phyloP scores from a whole-genome alignment of 2,113 vertebrate genomes.

The Laticauda colubrina region DNA sequence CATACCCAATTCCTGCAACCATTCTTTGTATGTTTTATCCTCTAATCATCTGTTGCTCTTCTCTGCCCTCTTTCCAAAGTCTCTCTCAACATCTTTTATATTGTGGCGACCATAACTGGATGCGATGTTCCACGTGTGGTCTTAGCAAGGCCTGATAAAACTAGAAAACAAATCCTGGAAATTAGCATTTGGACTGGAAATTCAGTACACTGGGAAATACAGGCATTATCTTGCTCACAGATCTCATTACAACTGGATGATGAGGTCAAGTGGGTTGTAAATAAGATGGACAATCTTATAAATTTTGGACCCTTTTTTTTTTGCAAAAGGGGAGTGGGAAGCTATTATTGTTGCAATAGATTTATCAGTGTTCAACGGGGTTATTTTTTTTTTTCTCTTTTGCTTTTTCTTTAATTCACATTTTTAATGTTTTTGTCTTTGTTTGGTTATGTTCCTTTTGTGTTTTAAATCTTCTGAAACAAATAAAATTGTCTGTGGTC shows the following conservation, averaged over 20 bases:
- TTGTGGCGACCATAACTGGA: not conserved
- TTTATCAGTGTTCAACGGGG: not conserved
- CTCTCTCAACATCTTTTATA: not conserved
- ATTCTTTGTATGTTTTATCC: too few species aligned
- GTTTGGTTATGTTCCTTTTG: not conserved
- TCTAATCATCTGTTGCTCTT: not conserved
- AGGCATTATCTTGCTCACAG: not conserved
- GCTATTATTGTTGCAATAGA: not conserved
- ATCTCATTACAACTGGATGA: not conserved
- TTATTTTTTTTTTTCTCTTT: not conserved
- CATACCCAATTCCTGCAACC: not conserved
- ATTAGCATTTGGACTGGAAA: not conserved
- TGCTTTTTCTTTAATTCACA: not conserved
- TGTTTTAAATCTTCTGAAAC: not conserved
- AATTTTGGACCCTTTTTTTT: not conserved
- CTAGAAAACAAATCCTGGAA: not conserved
- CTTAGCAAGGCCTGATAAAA: not conserved
- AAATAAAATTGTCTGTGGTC: not conserved
- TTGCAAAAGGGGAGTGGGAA: not conserved
- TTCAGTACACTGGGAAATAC: not conserved
- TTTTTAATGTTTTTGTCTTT: not conserved
- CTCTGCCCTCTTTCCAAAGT: not conserved
- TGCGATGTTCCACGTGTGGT: not conserved
- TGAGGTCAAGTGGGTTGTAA: not conserved
- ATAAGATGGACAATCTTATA: not conserved